These are phyloP conservation scores for Eupithecia centaureata DNA, from an alignment of 2,888 invertebrate genomes.

Conservation along the genomic window DNA sequence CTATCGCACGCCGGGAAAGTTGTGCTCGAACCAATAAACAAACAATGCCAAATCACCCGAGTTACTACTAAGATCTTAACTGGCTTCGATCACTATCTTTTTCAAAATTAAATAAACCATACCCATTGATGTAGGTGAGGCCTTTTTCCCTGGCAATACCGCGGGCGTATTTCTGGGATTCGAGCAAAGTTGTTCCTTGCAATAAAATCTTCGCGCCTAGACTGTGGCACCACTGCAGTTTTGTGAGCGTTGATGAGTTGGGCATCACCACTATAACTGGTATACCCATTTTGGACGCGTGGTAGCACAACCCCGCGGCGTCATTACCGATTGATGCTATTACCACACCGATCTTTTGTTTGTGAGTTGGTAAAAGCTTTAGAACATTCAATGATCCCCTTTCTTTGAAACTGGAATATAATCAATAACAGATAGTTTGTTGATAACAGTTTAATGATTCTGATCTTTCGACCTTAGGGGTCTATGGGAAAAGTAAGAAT, in stretches of 20 bases:
- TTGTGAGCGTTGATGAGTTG: slow-evolving; percentile 85
- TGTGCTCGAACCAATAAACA: neutral
- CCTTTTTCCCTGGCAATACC: slow-evolving; percentile 83
- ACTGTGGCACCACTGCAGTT: slow-evolving; percentile 85
- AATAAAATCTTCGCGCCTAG: slow-evolving; percentile 87
- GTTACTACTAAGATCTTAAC: neutral
- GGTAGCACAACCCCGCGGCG: slow-evolving; percentile 86
- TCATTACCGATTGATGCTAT: slow-evolving; percentile 89
- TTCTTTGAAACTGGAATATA: slow-evolving; percentile 86
- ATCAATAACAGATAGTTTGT: neutral
- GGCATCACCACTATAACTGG: slow-evolving; percentile 89
- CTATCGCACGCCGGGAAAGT: no score
- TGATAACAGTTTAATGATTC: neutral
- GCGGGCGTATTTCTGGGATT: slow-evolving; percentile 85
- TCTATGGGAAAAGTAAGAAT: neutral
- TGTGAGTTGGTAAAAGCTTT: slow-evolving; percentile 81
- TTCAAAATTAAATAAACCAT: neutral
- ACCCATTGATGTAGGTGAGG: slow-evolving; percentile 88
- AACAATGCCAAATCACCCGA: neutral
- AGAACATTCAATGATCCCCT: slow-evolving; percentile 87
- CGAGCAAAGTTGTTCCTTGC: slow-evolving; percentile 84
- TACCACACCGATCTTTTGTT: slow-evolving; percentile 86
- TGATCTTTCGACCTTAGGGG: neutral
- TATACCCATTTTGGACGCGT: slow-evolving; percentile 84
- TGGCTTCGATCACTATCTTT: neutral